These are phyloP conservation scores for Rhinichthys osculus DNA, from an alignment of 2,797 vertebrate species.

Conservation along the genomic window DNA sequence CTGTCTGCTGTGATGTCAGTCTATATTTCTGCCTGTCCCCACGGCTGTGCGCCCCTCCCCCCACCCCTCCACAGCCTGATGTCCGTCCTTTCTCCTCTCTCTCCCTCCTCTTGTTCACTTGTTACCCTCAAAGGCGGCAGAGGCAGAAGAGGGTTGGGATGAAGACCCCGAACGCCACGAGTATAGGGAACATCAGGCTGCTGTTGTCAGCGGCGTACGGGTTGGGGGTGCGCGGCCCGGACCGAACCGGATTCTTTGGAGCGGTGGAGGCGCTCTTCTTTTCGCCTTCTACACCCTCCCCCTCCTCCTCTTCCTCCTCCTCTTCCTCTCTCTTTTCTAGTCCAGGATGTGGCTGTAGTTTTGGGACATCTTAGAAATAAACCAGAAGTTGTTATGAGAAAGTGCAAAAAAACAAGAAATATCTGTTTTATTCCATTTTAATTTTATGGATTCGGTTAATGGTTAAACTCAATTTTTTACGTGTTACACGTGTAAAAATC, in stretches of 20 bases:
- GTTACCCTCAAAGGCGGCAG: slow-evolving; percentile 90
- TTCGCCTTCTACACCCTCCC: slow-evolving; percentile 88
- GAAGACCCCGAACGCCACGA: slow-evolving; percentile 98
- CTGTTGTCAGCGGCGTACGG: slow-evolving; percentile 99
- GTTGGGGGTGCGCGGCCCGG: slow-evolving; percentile 95
- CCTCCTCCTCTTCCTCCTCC: slow-evolving; percentile 90
- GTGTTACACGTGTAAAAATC: too few species aligned
- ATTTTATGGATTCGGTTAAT: neutral
- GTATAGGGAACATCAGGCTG: slow-evolving; percentile 99
- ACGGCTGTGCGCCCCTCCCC: neutral
- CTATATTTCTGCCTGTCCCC: slow-evolving; percentile 56
- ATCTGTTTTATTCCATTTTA: neutral
- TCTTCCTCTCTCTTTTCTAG: slow-evolving; percentile 92
- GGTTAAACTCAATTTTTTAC: neutral
- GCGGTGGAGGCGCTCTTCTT: slow-evolving; percentile 84
- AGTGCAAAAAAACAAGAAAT: neutral
- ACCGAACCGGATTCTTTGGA: slow-evolving; percentile 92
- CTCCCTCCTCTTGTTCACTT: slow-evolving; percentile 29
- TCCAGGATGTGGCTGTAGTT: slow-evolving; percentile 96
- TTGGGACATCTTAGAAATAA: slow-evolving; percentile 88
- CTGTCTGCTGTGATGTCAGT: slow-evolving; percentile 15
- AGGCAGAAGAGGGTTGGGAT: slow-evolving; percentile 99
- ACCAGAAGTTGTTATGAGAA: neutral
- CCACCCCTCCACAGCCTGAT: slow-evolving; percentile 41
- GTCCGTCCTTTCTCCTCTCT: slow-evolving; percentile 30